Percentiles rank a stretch among this genome's conserved stretches.
phyloP scores from a whole-genome alignment of 2,888 invertebrate genomes.

The Sminthurides aquaticus region DNA sequence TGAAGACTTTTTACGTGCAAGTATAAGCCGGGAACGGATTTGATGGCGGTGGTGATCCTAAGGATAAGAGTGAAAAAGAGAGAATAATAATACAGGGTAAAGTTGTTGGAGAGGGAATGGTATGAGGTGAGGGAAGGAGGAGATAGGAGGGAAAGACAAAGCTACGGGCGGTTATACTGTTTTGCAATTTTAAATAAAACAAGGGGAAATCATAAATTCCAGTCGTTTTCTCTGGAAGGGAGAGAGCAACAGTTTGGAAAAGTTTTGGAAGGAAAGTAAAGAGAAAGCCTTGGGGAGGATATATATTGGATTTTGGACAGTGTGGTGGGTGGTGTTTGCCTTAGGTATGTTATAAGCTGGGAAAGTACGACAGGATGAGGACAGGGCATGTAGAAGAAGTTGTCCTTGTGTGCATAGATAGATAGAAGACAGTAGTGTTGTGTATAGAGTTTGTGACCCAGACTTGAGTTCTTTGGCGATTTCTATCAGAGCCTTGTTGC shows the following conservation, averaged over 20 bases:
- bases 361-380: background rate
- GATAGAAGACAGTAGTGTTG: slow-evolving; percentile 1
- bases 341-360: background rate
- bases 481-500: slow-evolving; percentile 17
- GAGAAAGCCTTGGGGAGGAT: background rate
- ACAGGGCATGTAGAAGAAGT: background rate
- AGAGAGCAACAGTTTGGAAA: background rate
- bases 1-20: too few species aligned
- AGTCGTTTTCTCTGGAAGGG: too few species aligned
- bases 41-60: too few species aligned
- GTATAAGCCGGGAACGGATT: too few species aligned
- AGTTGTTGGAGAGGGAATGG: too few species aligned
- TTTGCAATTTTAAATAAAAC: too few species aligned
- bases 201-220: background rate
- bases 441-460: slow-evolving; percentile 29
- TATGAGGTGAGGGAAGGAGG: too few species aligned
- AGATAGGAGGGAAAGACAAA: too few species aligned
- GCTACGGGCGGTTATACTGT: too few species aligned
- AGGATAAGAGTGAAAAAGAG: too few species aligned
- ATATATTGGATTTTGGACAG: slow-evolving; percentile 2
- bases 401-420: background rate
- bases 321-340: background rate
- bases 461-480: slow-evolving; percentile 21
- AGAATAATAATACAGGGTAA: too few species aligned
- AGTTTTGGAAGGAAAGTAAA: slow-evolving; percentile 2